A percentile compares a stretch with the other conserved stretches of the same genome.
Conservation (phyloP, 2,888 invertebrate genomes). For the Coleophora deauratella region DNA sequence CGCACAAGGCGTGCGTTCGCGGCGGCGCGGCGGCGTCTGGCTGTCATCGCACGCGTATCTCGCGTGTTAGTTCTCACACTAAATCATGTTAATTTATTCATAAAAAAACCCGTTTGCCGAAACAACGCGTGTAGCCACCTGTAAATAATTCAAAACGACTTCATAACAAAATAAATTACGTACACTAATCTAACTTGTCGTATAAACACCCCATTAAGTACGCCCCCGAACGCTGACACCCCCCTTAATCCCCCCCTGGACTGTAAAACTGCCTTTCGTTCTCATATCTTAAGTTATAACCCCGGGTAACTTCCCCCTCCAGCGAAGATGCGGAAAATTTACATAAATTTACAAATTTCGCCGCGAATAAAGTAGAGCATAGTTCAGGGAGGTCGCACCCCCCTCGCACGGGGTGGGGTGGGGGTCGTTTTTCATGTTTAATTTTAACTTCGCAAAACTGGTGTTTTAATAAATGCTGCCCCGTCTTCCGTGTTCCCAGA, state of each 20-base stretch:
- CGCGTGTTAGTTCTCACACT: too few species aligned
- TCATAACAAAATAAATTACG: constrained; percentile 11
- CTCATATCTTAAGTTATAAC: constrained; percentile 14
- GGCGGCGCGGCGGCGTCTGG: too few species aligned
- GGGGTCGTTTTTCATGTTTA: constrained; percentile 70
- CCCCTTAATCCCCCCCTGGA: background rate
- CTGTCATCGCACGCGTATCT: too few species aligned
- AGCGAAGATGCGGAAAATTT: constrained; percentile 68
- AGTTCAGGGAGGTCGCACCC: constrained; percentile 27
- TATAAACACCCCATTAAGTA: constrained; percentile 18
- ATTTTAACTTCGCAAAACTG: constrained; percentile 71
- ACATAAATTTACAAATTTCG: constrained; percentile 73
- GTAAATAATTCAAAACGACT: constrained; percentile 9
- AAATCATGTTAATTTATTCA: too few species aligned
- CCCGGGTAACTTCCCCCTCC: constrained; percentile 46
- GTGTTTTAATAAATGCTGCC: constrained; percentile 67
- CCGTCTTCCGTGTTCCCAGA: constrained; percentile 24
- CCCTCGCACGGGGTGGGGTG: constrained; percentile 13
- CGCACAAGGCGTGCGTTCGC: too few species aligned
- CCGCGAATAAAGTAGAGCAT: constrained; percentile 63
- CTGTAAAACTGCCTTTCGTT: constrained; percentile 7
- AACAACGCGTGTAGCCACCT: background rate
- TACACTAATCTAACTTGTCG: constrained; percentile 13
- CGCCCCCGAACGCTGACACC: background rate
- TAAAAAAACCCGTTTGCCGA: too few species aligned